phyloP scores from a whole-genome alignment of 2,888 invertebrate species.

The Parasteatoda lunata region DNA sequence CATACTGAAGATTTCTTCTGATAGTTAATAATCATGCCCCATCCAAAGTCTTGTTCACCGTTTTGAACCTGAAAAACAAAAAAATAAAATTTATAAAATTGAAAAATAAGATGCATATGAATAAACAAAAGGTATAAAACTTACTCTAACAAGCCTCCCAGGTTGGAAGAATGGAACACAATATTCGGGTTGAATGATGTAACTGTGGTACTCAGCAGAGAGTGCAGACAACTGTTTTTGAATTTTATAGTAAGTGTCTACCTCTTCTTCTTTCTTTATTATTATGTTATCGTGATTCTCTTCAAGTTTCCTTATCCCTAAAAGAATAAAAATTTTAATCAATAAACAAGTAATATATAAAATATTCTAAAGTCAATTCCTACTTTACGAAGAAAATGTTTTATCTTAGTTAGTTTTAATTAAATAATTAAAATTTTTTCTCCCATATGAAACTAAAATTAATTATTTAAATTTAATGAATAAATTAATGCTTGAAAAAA shows the following conservation, averaged over 20 bases:
- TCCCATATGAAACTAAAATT: no score
- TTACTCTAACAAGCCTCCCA: conserved; percentile 91
- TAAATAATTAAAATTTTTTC: no score
- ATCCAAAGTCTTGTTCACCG: conserved; percentile 90
- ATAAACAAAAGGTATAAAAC: conserved; percentile 27
- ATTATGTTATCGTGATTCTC: conserved; percentile 80
- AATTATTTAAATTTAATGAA: no score
- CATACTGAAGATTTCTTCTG: conserved; percentile 79
- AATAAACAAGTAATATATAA: no score
- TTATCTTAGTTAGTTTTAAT: no score
- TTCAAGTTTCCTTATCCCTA: conserved; percentile 82
- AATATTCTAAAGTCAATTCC: no score
- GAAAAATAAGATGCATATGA: background rate
- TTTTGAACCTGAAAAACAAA: conserved; percentile 81
- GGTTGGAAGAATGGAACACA: conserved; percentile 95
- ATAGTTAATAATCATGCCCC: conserved; percentile 96
- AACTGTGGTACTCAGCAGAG: conserved; percentile 84
- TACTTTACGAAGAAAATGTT: background rate
- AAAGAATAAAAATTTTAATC: conserved; percentile 63
- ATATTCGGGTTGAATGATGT: conserved; percentile 89
- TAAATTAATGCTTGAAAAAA: no score
- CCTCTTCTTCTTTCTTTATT: conserved; percentile 83
- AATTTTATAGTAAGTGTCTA: conserved; percentile 89
- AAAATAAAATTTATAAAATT: background rate
- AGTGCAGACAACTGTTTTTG: conserved; percentile 86